Evolutionary conservation across 2,888 invertebrate species (phyloP).

Genomic region (Euplagia quadripunctaria): DNA sequence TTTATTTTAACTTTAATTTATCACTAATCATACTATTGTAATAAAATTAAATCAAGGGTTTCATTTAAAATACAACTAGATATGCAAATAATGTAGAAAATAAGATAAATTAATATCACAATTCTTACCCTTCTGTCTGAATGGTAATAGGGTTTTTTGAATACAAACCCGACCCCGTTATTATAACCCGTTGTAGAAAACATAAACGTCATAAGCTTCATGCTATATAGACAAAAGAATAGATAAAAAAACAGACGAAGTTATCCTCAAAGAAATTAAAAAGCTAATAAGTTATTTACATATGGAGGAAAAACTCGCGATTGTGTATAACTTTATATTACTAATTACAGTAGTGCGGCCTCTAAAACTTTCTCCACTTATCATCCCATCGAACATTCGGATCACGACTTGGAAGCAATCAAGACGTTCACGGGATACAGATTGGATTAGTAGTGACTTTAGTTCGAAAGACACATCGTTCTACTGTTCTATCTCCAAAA

Average conservation of each 20-base stretch:
- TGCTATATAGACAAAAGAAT: background rate
- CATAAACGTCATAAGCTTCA: background rate
- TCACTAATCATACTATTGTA: too few relatives aligned
- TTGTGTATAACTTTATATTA: constrained; percentile 52
- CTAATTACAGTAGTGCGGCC: constrained; percentile 58
- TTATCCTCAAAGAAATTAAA: constrained; percentile 12
- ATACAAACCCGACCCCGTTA: background rate
- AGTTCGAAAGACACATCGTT: constrained; percentile 58
- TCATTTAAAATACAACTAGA: too few relatives aligned
- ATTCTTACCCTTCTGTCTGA: too few relatives aligned
- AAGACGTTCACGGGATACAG: constrained; percentile 69
- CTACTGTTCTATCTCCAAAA: constrained; percentile 25
- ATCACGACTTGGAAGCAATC: constrained; percentile 78
- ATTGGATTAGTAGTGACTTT: constrained; percentile 70
- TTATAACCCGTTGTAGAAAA: background rate
- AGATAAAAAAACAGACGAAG: background rate
- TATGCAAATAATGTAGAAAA: too few relatives aligned
- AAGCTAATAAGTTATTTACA: constrained; percentile 31
- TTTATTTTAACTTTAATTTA: too few relatives aligned
- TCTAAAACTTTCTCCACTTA: constrained; percentile 49
- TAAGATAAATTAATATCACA: too few relatives aligned
- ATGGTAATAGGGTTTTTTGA: background rate
- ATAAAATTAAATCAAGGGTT: too few relatives aligned
- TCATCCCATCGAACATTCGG: constrained; percentile 65
- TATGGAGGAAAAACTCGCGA: constrained; percentile 19